Percentiles rank a stretch among this genome's conserved stretches.
Evolutionary conservation across 2,113 vertebrate species (phyloP).

Genomic region (Castor canadensis): DNA sequence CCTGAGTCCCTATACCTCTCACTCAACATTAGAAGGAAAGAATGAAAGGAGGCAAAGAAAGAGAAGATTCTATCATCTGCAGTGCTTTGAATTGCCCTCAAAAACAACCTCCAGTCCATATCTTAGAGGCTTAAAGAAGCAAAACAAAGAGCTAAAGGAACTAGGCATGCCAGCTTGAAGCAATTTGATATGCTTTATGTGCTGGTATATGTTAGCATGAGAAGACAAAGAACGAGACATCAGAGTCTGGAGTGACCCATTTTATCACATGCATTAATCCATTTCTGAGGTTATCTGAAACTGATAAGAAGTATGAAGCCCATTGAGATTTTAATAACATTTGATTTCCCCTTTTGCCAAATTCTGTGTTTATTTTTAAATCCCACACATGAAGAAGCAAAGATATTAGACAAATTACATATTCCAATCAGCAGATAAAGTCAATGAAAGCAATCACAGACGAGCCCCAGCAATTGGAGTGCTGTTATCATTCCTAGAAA

Average conservation of each 20-base stretch:
- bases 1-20: neutral
- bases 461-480: slow-evolving; percentile 10
- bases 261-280: neutral
- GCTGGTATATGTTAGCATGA: neutral
- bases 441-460: slow-evolving; percentile 43
- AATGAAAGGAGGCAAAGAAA: neutral
- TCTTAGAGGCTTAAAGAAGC: neutral
- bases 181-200: neutral
- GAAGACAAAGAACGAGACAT: neutral
- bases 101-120: neutral
- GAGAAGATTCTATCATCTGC: neutral
- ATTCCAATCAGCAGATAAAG: slow-evolving; percentile 64
- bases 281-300: slow-evolving; percentile 26
- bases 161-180: neutral
- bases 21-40: neutral
- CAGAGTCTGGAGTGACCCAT: neutral
- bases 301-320: slow-evolving; percentile 24
- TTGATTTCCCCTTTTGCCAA: neutral
- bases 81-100: neutral
- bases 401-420: slow-evolving; percentile 66
- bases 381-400: neutral
- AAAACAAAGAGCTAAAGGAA: neutral
- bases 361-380: slow-evolving; percentile 40
- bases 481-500: slow-evolving; percentile 64
- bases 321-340: slow-evolving; percentile 7